Evolutionary conservation across 2,888 invertebrate genomes (phyloP).

Genomic region (Cylindroiulus punctatus): DNA sequence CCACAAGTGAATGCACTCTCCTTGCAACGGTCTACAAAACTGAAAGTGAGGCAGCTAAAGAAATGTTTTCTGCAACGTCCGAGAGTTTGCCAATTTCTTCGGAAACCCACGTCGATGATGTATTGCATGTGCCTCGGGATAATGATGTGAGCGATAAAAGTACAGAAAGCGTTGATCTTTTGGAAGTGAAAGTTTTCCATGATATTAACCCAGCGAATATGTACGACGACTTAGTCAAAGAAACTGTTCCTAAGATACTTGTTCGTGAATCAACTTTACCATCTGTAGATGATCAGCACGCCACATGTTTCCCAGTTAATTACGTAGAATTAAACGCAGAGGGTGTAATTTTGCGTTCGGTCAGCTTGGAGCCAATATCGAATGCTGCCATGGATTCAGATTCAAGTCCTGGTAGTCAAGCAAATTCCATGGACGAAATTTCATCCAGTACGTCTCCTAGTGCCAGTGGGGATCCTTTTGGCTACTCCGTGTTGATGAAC

Average conservation of each 20-base stretch:
- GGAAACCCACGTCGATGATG: neutral
- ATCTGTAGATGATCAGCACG: neutral
- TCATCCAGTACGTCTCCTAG: conserved; percentile 53
- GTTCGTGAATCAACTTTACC: conserved; percentile 48
- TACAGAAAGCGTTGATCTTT: neutral
- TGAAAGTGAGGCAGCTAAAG: neutral
- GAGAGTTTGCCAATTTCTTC: neutral
- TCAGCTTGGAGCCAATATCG: conserved; percentile 1
- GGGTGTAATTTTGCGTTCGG: conserved; percentile 49
- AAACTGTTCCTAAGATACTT: conserved; percentile 47
- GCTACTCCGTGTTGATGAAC: conserved; percentile 55
- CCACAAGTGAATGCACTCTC: neutral
- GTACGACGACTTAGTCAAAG: conserved; percentile 11
- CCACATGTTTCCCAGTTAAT: neutral
- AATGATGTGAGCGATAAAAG: too few relatives aligned
- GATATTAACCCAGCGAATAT: conserved; percentile 1
- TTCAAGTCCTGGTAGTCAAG: conserved; percentile 56
- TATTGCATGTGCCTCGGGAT: neutral
- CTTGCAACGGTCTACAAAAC: neutral
- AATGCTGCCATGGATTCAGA: conserved; percentile 54
- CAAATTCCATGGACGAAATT: conserved; percentile 53
- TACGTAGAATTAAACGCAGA: neutral
- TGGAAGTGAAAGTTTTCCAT: neutral
- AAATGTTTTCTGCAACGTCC: neutral
- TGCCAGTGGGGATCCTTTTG: conserved; percentile 53